Evolutionary conservation across 1,140 invertebrate species (phyloP).

Genomic region (Orchestia grillus): DNA sequence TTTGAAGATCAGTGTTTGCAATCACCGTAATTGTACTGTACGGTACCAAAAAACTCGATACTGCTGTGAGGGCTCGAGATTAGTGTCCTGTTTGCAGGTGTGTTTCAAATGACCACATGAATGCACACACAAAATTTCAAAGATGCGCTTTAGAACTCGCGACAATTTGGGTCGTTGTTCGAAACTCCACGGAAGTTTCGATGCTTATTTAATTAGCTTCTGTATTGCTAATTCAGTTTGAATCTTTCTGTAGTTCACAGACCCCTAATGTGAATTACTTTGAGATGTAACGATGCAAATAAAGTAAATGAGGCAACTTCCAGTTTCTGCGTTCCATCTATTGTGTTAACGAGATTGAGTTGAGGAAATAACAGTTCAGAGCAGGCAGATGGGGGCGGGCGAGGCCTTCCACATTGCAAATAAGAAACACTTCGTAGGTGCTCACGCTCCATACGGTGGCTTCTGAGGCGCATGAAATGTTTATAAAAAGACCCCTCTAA

Average conservation of each 20-base stretch:
- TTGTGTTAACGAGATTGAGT: not conserved
- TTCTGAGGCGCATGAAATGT: constrained; percentile 11
- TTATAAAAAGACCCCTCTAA: not conserved
- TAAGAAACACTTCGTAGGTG: not conserved
- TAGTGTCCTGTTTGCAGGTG: no score
- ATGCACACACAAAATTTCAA: not conserved
- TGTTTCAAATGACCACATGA: no score
- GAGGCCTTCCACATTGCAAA: not conserved
- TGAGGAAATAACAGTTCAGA: not conserved
- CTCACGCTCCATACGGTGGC: not conserved
- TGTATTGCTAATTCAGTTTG: not conserved
- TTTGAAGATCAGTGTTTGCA: no score
- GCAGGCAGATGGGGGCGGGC: not conserved
- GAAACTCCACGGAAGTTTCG: not conserved
- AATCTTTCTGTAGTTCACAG: not conserved
- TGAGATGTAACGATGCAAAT: not conserved
- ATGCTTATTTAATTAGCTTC: not conserved
- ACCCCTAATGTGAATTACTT: not conserved
- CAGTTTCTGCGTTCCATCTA: not conserved
- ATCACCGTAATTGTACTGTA: no score
- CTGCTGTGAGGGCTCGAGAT: no score
- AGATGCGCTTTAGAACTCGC: no score
- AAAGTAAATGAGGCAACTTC: not conserved
- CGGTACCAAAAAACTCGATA: no score
- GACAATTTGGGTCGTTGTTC: not conserved